Evolutionary conservation across 2,113 vertebrate genomes (phyloP).

Genomic region (Elephas maximus): DNA sequence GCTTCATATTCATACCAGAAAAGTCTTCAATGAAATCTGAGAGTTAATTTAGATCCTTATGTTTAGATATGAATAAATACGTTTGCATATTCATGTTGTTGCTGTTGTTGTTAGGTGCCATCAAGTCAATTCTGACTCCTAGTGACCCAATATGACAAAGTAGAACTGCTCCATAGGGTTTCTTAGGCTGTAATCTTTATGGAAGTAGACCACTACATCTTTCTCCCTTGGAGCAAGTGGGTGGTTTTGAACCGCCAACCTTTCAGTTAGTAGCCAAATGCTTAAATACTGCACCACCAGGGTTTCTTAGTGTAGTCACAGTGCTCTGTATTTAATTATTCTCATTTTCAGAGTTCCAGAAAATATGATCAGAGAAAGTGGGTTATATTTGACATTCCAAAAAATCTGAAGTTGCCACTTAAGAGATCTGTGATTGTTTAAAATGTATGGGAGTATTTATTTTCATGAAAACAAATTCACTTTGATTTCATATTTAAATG

Average conservation of each 20-base stretch:
- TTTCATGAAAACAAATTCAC: conserved; percentile 61
- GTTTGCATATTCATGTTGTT: neutral
- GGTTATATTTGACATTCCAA: conserved; percentile 32
- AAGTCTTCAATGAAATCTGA: neutral
- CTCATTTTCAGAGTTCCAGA: conserved; percentile 56
- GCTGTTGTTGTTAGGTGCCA: neutral
- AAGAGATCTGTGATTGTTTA: conserved; percentile 37
- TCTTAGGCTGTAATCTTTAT: neutral
- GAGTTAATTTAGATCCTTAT: conserved; percentile 2
- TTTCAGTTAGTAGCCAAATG: neutral
- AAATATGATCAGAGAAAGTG: conserved; percentile 31
- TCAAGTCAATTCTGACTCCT: neutral
- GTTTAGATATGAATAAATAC: conserved; percentile 2
- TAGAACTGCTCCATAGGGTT: neutral
- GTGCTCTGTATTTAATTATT: neutral
- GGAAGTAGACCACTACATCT: neutral
- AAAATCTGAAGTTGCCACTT: conserved; percentile 62
- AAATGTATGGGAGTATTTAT: conserved; percentile 50
- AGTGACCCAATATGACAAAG: neutral
- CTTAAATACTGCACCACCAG: neutral
- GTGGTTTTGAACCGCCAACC: neutral
- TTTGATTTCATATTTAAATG: conserved; percentile 52
- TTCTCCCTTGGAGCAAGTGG: no score
- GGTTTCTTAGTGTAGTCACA: neutral
- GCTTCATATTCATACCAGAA: neutral